Percentiles rank a stretch among this genome's conserved stretches.
phyloP scores from a whole-genome alignment of 2,113 vertebrate species.

The Trematocara unimaculatum region DNA sequence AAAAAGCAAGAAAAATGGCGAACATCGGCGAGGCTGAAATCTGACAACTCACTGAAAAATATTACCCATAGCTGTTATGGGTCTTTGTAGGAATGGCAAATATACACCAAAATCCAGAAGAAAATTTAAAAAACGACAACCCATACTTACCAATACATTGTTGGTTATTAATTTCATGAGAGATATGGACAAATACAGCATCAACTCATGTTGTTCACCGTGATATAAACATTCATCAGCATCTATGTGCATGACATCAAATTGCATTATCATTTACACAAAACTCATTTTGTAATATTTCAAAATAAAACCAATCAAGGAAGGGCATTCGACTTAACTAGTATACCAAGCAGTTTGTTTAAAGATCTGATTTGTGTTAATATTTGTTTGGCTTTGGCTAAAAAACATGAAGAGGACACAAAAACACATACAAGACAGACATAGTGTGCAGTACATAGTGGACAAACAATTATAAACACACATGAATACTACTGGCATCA shows the following conservation, averaged over 20 bases:
- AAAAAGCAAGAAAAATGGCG: background rate
- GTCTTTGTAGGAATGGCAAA: slow-evolving; percentile 73
- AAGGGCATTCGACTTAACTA: background rate
- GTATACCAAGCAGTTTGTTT: background rate
- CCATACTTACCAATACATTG: slow-evolving; percentile 81
- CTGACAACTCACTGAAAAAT: slow-evolving; percentile 85
- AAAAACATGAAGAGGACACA: slow-evolving; percentile 41
- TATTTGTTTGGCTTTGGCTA: background rate
- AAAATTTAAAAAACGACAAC: slow-evolving; percentile 61
- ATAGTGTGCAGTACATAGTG: slow-evolving; percentile 9
- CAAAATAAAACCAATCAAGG: background rate
- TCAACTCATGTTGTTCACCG: slow-evolving; percentile 77
- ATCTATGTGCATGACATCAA: slow-evolving; percentile 52
- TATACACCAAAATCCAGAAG: slow-evolving; percentile 71
- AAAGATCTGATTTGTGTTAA: background rate
- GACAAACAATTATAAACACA: slow-evolving; percentile 47
- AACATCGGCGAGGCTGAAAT: slow-evolving; percentile 66
- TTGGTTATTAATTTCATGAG: slow-evolving; percentile 80
- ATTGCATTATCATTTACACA: slow-evolving; percentile 11
- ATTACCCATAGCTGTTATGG: slow-evolving; percentile 79
- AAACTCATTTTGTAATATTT: slow-evolving; percentile 1
- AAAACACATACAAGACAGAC: slow-evolving; percentile 51
- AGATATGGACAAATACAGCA: slow-evolving; percentile 82
- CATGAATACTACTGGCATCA: slow-evolving; percentile 11
- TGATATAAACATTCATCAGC: slow-evolving; percentile 68